These are phyloP conservation scores for Tanaodytes sp. DNA, from an alignment of 2,888 invertebrate genomes.

Conservation along the genomic window DNA sequence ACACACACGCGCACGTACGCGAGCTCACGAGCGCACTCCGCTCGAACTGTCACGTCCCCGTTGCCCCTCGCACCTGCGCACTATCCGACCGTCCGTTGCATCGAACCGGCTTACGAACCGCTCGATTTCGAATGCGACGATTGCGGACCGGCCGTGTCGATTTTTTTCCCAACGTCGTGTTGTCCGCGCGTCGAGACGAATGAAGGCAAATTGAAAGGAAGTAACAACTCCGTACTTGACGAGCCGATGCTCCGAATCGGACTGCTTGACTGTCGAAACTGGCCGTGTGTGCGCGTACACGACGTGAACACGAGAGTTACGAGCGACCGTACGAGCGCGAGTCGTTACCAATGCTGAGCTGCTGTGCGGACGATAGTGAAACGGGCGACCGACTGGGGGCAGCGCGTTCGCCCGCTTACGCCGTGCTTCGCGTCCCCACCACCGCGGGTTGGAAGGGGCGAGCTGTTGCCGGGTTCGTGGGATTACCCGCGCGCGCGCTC, in stretches of 20 bases:
- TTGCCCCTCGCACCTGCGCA: slow-evolving; percentile 37
- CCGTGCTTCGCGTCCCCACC: slow-evolving; percentile 48
- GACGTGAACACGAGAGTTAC: slow-evolving; percentile 23
- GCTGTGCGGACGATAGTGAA: slow-evolving; percentile 59
- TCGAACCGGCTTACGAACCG: slow-evolving; percentile 43
- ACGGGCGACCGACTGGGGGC: slow-evolving; percentile 64
- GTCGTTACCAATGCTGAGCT: slow-evolving; percentile 27
- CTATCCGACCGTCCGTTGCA: slow-evolving; percentile 34
- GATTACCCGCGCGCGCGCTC: slow-evolving; percentile 45
- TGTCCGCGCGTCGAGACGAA: too few relatives aligned
- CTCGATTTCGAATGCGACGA: slow-evolving; percentile 1
- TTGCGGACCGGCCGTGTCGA: not conserved
- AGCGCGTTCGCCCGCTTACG: slow-evolving; percentile 58
- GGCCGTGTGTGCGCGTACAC: too few relatives aligned
- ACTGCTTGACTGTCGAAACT: too few relatives aligned
- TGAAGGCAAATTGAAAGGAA: too few relatives aligned
- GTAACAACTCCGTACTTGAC: too few relatives aligned
- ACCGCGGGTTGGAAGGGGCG: slow-evolving; percentile 3
- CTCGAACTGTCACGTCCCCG: slow-evolving; percentile 21
- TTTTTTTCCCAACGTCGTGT: too few relatives aligned
- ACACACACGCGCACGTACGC: too few relatives aligned
- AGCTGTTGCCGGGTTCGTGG: slow-evolving; percentile 39
- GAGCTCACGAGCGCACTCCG: too few relatives aligned
- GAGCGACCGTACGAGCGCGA: slow-evolving; percentile 7
- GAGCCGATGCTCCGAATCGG: too few relatives aligned